Conservation (phyloP, 2,888 invertebrate genomes). For the Platycheirus rosarum region DNA sequence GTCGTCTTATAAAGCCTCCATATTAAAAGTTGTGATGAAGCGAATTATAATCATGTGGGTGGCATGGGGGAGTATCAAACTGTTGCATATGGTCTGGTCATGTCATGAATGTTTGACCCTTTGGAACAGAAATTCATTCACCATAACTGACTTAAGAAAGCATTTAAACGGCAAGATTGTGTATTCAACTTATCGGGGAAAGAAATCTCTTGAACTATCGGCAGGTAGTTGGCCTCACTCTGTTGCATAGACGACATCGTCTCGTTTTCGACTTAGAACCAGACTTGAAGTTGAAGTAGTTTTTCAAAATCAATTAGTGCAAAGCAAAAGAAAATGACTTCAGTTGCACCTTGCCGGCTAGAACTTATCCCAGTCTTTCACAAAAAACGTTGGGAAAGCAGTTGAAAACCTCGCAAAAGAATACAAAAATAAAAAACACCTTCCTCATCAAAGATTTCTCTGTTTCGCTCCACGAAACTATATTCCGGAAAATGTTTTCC, state of each 20-base stretch:
- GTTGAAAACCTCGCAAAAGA: slow-evolving; percentile 12
- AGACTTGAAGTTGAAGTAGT: slow-evolving; percentile 37
- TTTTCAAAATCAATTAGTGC: slow-evolving; percentile 58
- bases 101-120: slow-evolving; percentile 49
- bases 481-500: too few relatives aligned
- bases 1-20: not conserved
- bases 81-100: slow-evolving; percentile 35
- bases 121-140: slow-evolving; percentile 16
- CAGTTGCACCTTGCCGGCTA: slow-evolving; percentile 34
- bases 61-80: slow-evolving; percentile 20
- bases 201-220: slow-evolving; percentile 25
- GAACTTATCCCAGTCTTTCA: slow-evolving; percentile 10
- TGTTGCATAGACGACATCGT: slow-evolving; percentile 1
- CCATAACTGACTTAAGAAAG: slow-evolving; percentile 28
- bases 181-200: not conserved
- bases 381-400: slow-evolving; percentile 17
- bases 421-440: not conserved
- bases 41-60: slow-evolving; percentile 46
- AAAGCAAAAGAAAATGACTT: slow-evolving; percentile 25
- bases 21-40: slow-evolving; percentile 26
- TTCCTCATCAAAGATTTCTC: slow-evolving; percentile 34
- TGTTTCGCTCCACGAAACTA: slow-evolving; percentile 33
- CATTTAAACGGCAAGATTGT: not conserved
- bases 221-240: slow-evolving; percentile 43
- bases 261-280: slow-evolving; percentile 11